Evolutionary conservation across 1,140 invertebrate species (phyloP), one percentile per base, ranked within the genome.

Genomic region (Holcopasites calliopsidis): DNA sequence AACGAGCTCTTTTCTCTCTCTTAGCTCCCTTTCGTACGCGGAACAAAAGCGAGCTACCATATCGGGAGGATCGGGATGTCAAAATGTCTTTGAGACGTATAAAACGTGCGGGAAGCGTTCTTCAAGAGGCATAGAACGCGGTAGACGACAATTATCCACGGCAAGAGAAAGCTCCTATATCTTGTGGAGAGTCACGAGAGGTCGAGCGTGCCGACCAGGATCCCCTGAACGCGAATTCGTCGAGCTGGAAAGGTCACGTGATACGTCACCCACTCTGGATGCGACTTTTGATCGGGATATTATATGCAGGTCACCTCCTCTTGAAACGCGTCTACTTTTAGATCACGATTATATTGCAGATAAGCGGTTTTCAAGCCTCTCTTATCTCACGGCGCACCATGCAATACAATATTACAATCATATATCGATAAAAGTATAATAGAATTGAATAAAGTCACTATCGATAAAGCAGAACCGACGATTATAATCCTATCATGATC

Each of bases 121-220:
- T 58, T 68, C n/a, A 55, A 72, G 31, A 70, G 28, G 42, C 18
- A 54, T 11, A 11, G 71, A 69, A 66, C 31, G 57, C 44, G 62
- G 62, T 40, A 69, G 78, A 71, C 72, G 75, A 72, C 55, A 64
- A 82, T 82, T 82, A 77, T 69, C 38, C 64, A 16, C 47, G 50
- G 44, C 69, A 66, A 52, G 76, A 83, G 75, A 77, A 74, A 82
- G 70, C 62, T 77, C 50, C 38, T 52, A 35, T 65, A 47, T 58
- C 11, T 42, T 44, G 57, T 65, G 49, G 23, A 44, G 8, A 78
- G 76, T 69, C 69, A 55, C 54, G 57, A 49, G 79, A 78, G 79
- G 79, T 71, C 65, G 66, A 75, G 47, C 79, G 35, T 65, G 62
- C 31, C 62, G 57, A 52, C 61, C 35, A 64, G 62, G 57, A 55